Evolutionary conservation across 1,140 invertebrate genomes (phyloP).

Genomic region (Vanessa tameamea): DNA sequence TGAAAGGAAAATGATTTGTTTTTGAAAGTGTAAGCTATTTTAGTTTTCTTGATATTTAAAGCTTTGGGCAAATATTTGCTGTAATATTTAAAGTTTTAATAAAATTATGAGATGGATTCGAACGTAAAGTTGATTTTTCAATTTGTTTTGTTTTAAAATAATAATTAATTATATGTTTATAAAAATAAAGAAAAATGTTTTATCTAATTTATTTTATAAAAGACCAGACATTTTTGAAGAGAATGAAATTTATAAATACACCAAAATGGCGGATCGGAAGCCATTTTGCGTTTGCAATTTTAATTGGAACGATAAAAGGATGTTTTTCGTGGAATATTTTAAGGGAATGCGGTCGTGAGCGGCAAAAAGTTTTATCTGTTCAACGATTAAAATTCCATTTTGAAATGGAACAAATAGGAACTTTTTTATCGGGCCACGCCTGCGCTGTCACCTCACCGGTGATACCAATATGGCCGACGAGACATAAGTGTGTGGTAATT

Average conservation of each 20-base stretch:
- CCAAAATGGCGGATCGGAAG: conserved; percentile 71
- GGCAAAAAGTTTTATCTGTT: conserved; percentile 67
- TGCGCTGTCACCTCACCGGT: conserved; percentile 33
- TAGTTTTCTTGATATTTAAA: too few species aligned
- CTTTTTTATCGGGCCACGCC: conserved; percentile 67
- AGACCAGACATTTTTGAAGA: background rate
- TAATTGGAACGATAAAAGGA: conserved; percentile 72
- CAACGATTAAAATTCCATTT: conserved; percentile 71
- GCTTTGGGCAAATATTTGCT: too few species aligned
- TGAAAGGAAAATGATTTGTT: conserved; percentile 6
- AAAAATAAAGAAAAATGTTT: too few species aligned
- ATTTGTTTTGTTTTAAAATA: too few species aligned
- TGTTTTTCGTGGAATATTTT: conserved; percentile 66
- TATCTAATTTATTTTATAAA: background rate
- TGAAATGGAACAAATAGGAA: conserved; percentile 71
- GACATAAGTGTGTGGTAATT: conserved; percentile 29
- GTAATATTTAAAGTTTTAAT: too few species aligned
- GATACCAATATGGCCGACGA: conserved; percentile 33
- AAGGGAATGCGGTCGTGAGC: conserved; percentile 48
- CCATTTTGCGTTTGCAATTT: conserved; percentile 75
- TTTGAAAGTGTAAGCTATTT: background rate
- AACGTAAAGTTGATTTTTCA: too few species aligned
- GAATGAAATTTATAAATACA: conserved; percentile 16
- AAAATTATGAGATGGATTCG: too few species aligned
- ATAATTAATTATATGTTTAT: too few species aligned